A percentile compares a stretch with the other conserved stretches of the same genome.
These are phyloP conservation scores for Cabera pusaria DNA, from an alignment of 2,888 invertebrate species.

Conservation along the genomic window DNA sequence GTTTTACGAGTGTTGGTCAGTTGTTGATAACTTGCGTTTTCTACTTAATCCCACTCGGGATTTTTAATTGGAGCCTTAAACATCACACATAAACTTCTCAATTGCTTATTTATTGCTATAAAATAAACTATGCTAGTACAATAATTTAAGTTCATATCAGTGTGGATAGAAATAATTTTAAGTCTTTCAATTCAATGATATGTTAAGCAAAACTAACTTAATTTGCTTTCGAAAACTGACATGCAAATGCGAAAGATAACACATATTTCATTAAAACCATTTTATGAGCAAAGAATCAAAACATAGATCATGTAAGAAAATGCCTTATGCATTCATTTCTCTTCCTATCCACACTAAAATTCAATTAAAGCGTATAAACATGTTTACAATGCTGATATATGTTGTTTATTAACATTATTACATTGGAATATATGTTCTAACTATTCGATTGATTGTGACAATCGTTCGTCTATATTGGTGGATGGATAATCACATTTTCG, in stretches of 20 bases:
- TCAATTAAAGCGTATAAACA: slow-evolving; percentile 13
- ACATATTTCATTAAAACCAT: too few relatives aligned
- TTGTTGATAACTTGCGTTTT: too few relatives aligned
- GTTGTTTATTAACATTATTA: slow-evolving; percentile 13
- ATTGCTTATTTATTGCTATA: slow-evolving; percentile 19
- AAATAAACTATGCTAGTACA: slow-evolving; percentile 13
- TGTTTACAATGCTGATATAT: slow-evolving; percentile 13
- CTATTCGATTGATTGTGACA: slow-evolving; percentile 7
- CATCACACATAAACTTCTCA: slow-evolving; percentile 16
- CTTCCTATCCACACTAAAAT: slow-evolving; percentile 10
- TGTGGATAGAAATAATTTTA: too few relatives aligned
- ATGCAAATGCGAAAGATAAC: too few relatives aligned
- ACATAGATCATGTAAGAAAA: too few relatives aligned
- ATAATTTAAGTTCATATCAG: slow-evolving; percentile 10
- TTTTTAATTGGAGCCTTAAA: slow-evolving; percentile 16
- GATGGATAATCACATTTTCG: slow-evolving; percentile 13
- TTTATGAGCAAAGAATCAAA: too few relatives aligned
- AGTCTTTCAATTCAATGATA: too few relatives aligned
- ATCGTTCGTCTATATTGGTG: slow-evolving; percentile 22
- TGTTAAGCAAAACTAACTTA: too few relatives aligned
- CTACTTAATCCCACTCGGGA: too few relatives aligned
- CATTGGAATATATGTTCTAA: slow-evolving; percentile 22
- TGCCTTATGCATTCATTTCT: too few relatives aligned
- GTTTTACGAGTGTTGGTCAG: too few relatives aligned
- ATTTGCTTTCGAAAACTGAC: too few relatives aligned